A percentile compares a stretch with the other conserved stretches of the same genome.
phyloP scores from a whole-genome alignment of 53 echinoderm and acorn worm species.

The Echinarachnius parma region DNA sequence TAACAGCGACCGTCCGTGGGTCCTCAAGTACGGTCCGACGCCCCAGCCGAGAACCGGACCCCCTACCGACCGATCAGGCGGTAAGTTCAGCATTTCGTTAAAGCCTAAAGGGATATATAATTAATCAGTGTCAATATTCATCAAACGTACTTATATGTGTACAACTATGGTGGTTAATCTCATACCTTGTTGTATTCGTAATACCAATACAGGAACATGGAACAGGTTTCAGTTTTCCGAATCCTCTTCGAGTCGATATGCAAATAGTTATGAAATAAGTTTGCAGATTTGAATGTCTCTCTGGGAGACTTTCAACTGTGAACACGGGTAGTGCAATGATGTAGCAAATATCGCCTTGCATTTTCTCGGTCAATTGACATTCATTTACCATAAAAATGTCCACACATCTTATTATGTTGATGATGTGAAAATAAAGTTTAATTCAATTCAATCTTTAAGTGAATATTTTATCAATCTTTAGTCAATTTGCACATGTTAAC shows the following conservation, averaged over 20 bases:
- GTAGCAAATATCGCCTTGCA: background rate
- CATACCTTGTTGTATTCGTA: background rate
- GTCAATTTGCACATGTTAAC: too few relatives aligned
- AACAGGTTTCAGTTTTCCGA: too few relatives aligned
- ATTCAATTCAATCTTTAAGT: too few relatives aligned
- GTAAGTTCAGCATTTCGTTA: conserved; percentile 46
- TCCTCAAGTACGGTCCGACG: conserved; percentile 48
- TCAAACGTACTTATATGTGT: background rate
- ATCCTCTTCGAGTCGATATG: too few relatives aligned
- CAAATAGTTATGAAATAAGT: background rate
- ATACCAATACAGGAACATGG: background rate
- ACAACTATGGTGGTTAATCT: background rate
- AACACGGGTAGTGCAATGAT: background rate
- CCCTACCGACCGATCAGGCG: conserved; percentile 50
- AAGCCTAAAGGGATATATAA: too few relatives aligned
- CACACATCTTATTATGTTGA: too few relatives aligned
- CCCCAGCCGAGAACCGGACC: conserved; percentile 78
- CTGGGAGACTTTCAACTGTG: background rate
- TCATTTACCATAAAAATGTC: too few relatives aligned
- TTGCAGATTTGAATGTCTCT: too few relatives aligned
- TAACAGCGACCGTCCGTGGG: conserved; percentile 57
- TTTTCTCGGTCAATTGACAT: background rate
- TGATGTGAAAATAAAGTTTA: too few relatives aligned
- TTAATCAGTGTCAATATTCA: too few relatives aligned
- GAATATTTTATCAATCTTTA: too few relatives aligned